These are phyloP conservation scores for Aricia artaxerxes DNA, from an alignment of 2,888 invertebrate genomes.

Conservation along the genomic window DNA sequence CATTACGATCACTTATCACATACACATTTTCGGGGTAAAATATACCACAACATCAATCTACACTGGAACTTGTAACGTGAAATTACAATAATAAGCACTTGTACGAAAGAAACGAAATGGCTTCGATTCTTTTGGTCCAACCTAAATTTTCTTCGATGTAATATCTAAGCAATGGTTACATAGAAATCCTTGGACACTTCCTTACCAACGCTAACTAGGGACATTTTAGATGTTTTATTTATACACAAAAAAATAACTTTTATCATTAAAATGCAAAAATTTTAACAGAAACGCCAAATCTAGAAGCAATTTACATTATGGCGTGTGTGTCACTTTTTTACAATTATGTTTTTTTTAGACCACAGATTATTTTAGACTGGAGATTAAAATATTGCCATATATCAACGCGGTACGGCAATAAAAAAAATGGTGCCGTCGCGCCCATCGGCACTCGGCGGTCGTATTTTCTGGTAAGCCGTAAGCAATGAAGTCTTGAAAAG, in stretches of 20 bases:
- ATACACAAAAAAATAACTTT: conserved; percentile 58
- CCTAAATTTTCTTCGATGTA: conserved; percentile 62
- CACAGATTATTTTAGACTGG: conserved; percentile 23
- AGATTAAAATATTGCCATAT: conserved; percentile 51
- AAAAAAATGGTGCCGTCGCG: no score
- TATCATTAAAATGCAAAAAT: conserved; percentile 67
- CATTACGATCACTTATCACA: conserved; percentile 53
- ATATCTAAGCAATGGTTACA: conserved; percentile 48
- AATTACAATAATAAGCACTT: conserved; percentile 51
- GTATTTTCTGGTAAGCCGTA: no score
- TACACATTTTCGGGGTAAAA: conserved; percentile 46
- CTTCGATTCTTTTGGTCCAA: conserved; percentile 74
- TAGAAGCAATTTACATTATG: conserved; percentile 79
- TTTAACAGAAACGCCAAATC: conserved; percentile 76
- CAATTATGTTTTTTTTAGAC: conserved; percentile 57
- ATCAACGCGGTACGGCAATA: not conserved
- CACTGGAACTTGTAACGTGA: conserved; percentile 45
- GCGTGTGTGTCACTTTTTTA: conserved; percentile 79
- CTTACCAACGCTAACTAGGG: conserved; percentile 73
- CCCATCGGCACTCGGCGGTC: no score
- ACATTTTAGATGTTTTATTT: conserved; percentile 72
- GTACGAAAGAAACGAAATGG: conserved; percentile 69
- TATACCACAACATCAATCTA: conserved; percentile 29
- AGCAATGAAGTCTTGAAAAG: no score
- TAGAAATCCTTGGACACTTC: conserved; percentile 47